Evolutionary conservation across 2,113 vertebrate species (phyloP), one percentile per base, ranked within the genome.

Genomic region (Gadus macrocephalus): DNA sequence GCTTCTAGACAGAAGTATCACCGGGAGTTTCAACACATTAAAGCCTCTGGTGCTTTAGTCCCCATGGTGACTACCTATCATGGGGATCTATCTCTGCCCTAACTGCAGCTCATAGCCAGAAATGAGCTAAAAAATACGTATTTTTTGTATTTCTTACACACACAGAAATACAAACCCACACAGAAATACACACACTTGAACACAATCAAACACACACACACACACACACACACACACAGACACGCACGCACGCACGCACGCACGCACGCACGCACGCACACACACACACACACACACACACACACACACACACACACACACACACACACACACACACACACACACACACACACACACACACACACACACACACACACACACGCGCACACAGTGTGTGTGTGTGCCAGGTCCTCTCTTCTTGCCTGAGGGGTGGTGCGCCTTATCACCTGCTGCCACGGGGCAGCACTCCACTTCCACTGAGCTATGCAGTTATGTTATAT

Each of bases 371-470:
- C 56, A 25, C 66, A 77, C 20, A 62, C 60, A 62, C 60, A 22
- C 60, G 27, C 60, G 17, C 53, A 27, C 66, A 64, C 68, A 68
- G 58, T 66, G 74, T 74, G 42, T 66, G 74, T 74, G 42, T 49
- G 42, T 14, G 42, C 42, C 12, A 49, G 31, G 78, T 81, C 79
- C 67, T 53, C 71, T 73, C 75, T 71, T 73, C 75, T 71, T 74
- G 77, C 81, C 84, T 58, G 62, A 74, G 78, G 85, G n/a, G 15
- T 78, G 79, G 67, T 75, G 70, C 73, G 82, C 80, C 82, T 86
- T 88, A 90, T 90, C 88, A 53, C 76, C 85, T 75, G 84, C 84
- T 83, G 83, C 87, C 81, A 85, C 56, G 20, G 85, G 85, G 85
- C 85, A 81, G 78, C 79, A 78, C 81, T 86, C 83, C 77, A 83